Base-by-base conservation (phyloP, 53 echinoderm and acorn worm genomes). In the Pentamera pediparva region DNA sequence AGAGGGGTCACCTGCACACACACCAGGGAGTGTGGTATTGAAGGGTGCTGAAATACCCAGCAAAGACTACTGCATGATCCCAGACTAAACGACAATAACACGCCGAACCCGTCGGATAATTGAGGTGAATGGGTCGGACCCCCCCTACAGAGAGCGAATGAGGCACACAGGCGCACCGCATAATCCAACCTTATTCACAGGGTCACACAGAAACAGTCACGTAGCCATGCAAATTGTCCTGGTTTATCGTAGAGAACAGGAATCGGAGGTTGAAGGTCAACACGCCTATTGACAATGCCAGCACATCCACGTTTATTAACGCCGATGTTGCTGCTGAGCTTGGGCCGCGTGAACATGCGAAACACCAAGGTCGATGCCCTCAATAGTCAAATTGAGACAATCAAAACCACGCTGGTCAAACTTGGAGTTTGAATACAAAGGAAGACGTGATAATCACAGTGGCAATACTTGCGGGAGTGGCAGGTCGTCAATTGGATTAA, bases 221-320 rank as follows among this genome's bases (percentile, higher is more conserved):
- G 39, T 64, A 1, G 65, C 65, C 22, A 24, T 64, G 39, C 65
- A 38, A 2, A 62, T 38, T 4, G 62, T 62, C 22, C 62, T 38
- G n/a, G 70, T 70, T n/a, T 32, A 49, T 70, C 7, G 72, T 72
- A 3, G 35, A 54, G 32, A 72, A 72, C 20, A 33, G 72, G 7
- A 72, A 72, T 7, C 32, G 32, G 2, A 51, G 52, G 7, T 18
- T 72, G 3, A 72, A 72, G 35, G 52, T 72, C 18, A 72, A 70
- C 48, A 50, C 48, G 7, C 70, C 48, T 70, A 47, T 70, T 35
- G 65, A 64, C 36, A 37, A 64, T n/a, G 37, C 65, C 20, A 64
- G 65, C 28, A 64, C 37, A 0, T 0, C 48, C 20, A 70, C 49
- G 13, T 70, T 49, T 20, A 13, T 48, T 11, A 70, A 70, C 26